Evolutionary conservation across 1,140 invertebrate genomes (phyloP).

Genomic region (Anastatus disparis): DNA sequence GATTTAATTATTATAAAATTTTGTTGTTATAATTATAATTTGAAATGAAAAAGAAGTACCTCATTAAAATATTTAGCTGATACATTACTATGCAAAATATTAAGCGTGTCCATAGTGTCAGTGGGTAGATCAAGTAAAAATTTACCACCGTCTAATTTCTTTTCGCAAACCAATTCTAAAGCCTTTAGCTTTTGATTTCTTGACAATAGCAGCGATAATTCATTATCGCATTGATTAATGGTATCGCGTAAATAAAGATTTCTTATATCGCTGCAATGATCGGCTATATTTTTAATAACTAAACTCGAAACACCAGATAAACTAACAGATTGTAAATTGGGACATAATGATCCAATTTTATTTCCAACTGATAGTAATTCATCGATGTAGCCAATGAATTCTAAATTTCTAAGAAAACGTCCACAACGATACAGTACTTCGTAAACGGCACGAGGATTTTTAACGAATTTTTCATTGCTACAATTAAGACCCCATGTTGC

Average conservation of each 20-base stretch:
- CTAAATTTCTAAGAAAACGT: neutral
- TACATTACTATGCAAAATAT: neutral
- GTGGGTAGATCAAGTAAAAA: conserved; percentile 7
- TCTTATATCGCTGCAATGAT: neutral
- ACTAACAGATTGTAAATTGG: conserved; percentile 2
- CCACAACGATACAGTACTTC: conserved; percentile 10
- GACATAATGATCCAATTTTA: neutral
- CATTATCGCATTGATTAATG: neutral
- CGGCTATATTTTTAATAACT: neutral
- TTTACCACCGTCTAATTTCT: neutral
- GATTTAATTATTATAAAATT: no score
- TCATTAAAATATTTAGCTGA: neutral
- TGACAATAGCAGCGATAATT: neutral
- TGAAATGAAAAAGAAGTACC: neutral
- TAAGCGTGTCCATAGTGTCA: neutral
- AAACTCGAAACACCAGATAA: neutral
- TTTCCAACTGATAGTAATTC: neutral
- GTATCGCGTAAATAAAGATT: neutral
- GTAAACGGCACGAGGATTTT: neutral
- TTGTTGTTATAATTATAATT: neutral
- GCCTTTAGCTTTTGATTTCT: neutral
- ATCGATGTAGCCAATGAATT: conserved; percentile 9
- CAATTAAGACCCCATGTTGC: neutral
- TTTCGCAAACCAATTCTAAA: neutral
- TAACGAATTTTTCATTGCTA: neutral